phyloP scores from a whole-genome alignment of 2,797 vertebrate genomes.

The Chanos chanos region DNA sequence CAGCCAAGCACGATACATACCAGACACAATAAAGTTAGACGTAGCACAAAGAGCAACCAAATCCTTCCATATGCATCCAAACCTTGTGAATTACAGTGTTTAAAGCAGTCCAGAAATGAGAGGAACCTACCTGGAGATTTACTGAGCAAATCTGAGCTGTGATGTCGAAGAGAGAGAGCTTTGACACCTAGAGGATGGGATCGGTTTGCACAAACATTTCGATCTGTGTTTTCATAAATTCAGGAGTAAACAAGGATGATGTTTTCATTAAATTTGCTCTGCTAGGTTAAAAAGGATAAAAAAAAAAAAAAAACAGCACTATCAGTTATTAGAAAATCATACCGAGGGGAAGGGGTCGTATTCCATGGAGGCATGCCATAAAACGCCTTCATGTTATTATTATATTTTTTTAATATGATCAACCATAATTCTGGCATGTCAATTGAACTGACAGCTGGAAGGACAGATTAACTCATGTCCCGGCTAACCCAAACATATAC shows the following conservation, averaged over 20 bases:
- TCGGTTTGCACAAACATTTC: conserved; percentile 14
- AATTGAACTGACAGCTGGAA: no score
- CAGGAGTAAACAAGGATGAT: conserved; percentile 3
- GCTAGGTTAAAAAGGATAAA: no score
- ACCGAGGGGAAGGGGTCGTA: conserved; percentile 8
- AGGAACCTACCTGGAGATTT: no score
- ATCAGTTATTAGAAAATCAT: conserved; percentile 12
- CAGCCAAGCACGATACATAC: no score
- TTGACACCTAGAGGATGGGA: conserved; percentile 25
- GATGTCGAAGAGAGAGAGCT: conserved; percentile 19
- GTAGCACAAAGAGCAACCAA: no score
- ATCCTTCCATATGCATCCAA: no score
- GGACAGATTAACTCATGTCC: no score
- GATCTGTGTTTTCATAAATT: conserved; percentile 41
- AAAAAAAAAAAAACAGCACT: conserved; percentile 35
- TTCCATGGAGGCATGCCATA: background rate
- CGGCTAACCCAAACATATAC: no score
- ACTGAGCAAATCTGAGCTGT: conserved; percentile 14
- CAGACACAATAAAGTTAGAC: no score
- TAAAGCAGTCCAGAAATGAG: no score
- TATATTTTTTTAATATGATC: conserved; percentile 22
- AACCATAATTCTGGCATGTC: no score
- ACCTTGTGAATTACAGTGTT: no score
- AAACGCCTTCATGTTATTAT: conserved; percentile 28
- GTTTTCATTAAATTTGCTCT: conserved; percentile 36